Base-by-base conservation (phyloP, 1,140 invertebrate species). In the Drosophila quadrilineata region DNA sequence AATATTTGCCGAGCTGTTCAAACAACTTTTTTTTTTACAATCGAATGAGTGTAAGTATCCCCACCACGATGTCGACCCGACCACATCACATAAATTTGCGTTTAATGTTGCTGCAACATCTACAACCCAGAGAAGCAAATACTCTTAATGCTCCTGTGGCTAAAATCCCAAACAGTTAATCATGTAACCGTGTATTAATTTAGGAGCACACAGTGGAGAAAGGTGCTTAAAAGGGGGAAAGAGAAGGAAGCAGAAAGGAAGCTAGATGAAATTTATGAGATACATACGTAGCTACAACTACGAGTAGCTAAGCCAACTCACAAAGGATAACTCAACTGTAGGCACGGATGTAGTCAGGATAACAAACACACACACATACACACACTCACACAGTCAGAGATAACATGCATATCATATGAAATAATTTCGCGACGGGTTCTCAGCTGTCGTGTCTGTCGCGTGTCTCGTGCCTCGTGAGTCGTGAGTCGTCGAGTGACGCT, bases 181-280 rank as follows among this genome's bases (percentile, higher is more conserved):
- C 62, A 65, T 49, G 53, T 10, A 29, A 36, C 12, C 35, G 26
- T 49, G 53, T 50, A 65, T 65, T 65, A 65, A 65, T 65, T 65
- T 43, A n/a, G 22, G n/a, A 12, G 10, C 9, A n/a, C n/a, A 16
- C 19, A 33, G 17, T 26, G 43, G 19, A 8, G 3, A 14, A 14
- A 22, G 21, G 12, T 31, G 21, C 14, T 40, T 19, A n/a, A n/a
- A n/a, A n/a, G n/a, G n/a, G n/a, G 10, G 26, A 9, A 5, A 31
- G 8, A 17, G 14, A 8, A 17, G 17, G 17, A 43, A 38, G 10
- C 22, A 14, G 33, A 35, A 57, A 35, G 35, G 16, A 24, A 19
- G 6, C 19, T 22, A 12, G 35, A n/a, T n/a, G n/a, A 33, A 28
- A 58, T 58, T 59, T 65, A 58, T 59, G 62, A 35, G 45, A 36